Evolutionary conservation across 1,140 invertebrate genomes (phyloP).

Genomic region (Polyergus mexicanus): DNA sequence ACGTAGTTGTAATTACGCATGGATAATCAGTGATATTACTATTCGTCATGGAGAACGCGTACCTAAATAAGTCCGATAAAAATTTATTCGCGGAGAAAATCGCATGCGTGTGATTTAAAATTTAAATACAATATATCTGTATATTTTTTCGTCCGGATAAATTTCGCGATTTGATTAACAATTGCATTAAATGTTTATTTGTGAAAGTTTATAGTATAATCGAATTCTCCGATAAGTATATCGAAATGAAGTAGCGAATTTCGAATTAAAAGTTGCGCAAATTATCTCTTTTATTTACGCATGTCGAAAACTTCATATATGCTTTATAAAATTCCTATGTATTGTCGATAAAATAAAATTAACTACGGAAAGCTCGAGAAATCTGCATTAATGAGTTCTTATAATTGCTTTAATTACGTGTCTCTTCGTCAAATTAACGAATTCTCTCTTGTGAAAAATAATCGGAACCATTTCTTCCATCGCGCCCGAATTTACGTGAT

Average conservation of each 20-base stretch:
- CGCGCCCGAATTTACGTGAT: neutral
- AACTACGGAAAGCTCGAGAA: neutral
- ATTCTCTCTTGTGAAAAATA: neutral
- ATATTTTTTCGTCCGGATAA: neutral
- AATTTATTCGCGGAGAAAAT: conserved; percentile 26
- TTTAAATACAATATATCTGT: conserved; percentile 30
- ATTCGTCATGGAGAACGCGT: neutral
- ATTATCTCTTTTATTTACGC: conserved; percentile 14
- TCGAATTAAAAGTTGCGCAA: neutral
- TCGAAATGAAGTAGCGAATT: conserved; percentile 16
- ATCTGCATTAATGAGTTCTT: conserved; percentile 1
- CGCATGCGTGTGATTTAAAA: neutral
- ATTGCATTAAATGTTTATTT: conserved; percentile 40
- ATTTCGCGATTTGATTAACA: conserved; percentile 21
- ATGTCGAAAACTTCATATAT: neutral
- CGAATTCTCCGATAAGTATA: neutral
- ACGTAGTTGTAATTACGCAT: neutral
- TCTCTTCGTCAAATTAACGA: conserved; percentile 18
- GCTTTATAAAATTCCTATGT: conserved; percentile 14
- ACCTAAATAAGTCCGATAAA: neutral
- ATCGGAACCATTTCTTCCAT: conserved; percentile 15
- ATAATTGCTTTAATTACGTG: neutral
- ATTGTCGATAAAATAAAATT: neutral
- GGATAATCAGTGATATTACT: conserved; percentile 14
- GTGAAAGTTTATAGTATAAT: conserved; percentile 22